A percentile compares a stretch with the other conserved stretches of the same genome.
Evolutionary conservation across 1,140 invertebrate genomes (phyloP).

Genomic region (Epicauta chinensis): DNA sequence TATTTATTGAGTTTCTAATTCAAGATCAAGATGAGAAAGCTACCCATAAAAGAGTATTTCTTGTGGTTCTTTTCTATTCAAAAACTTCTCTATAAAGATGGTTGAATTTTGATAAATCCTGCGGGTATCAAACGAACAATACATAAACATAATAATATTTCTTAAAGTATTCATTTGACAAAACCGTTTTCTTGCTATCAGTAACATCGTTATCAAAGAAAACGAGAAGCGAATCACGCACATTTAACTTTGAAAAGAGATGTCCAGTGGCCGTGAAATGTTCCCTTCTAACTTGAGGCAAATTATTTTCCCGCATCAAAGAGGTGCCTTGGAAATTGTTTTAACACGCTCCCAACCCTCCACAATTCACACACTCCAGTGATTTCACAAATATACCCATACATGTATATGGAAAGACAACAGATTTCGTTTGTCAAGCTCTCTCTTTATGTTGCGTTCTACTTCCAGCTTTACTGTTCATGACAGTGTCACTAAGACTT

Average conservation of each 20-base stretch:
- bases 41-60: no score
- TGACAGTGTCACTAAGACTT: no score
- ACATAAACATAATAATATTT: neutral
- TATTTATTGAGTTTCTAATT: no score
- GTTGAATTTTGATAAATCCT: no score
- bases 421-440: no score
- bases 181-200: slow-evolving; percentile 20
- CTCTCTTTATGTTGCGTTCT: no score
- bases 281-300: slow-evolving; percentile 35
- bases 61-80: no score
- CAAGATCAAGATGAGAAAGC: no score
- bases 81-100: no score
- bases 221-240: slow-evolving; percentile 20
- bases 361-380: slow-evolving; percentile 22
- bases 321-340: slow-evolving; percentile 34
- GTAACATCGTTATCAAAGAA: slow-evolving; percentile 15
- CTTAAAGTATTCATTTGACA: neutral
- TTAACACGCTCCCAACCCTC: slow-evolving; percentile 30
- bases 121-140: no score
- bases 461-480: no score
- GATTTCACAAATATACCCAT: slow-evolving; percentile 6
- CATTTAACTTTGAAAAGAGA: slow-evolving; percentile 28
- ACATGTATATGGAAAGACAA: neutral
- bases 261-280: slow-evolving; percentile 32
- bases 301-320: slow-evolving; percentile 37